phyloP scores from a whole-genome alignment of 2,888 invertebrate genomes.

The Euplexia lucipara region DNA sequence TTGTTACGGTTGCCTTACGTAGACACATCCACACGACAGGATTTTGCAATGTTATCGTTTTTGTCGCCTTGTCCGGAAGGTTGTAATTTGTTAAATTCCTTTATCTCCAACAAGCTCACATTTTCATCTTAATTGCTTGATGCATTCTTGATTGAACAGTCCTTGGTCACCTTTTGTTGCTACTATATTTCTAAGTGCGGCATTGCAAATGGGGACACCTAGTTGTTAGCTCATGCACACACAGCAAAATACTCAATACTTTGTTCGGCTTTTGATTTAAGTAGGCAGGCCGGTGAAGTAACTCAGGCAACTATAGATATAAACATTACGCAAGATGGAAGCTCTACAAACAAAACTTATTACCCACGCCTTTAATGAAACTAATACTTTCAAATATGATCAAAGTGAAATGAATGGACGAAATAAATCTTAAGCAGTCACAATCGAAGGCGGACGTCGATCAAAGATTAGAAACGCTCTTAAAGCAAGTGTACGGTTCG shows the following conservation, averaged over 20 bases:
- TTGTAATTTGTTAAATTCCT: conserved; percentile 74
- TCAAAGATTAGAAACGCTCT: conserved; percentile 76
- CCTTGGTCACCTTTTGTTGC: conserved; percentile 71
- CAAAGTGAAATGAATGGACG: conserved; percentile 69
- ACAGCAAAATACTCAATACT: conserved; percentile 43
- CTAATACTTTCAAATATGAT: conserved; percentile 75
- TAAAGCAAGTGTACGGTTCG: conserved; percentile 65
- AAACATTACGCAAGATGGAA: conserved; percentile 67
- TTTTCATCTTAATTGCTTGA: conserved; percentile 74
- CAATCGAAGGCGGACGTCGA: conserved; percentile 67
- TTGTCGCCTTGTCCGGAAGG: conserved; percentile 74
- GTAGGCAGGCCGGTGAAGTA: conserved; percentile 53
- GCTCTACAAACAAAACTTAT: conserved; percentile 69
- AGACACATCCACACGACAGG: conserved; percentile 74
- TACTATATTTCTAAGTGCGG: conserved; percentile 52
- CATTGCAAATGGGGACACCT: conserved; percentile 50
- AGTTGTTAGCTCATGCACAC: conserved; percentile 31
- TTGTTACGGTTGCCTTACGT: conserved; percentile 79
- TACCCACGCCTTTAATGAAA: conserved; percentile 71
- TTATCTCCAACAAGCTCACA: conserved; percentile 69
- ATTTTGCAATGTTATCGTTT: conserved; percentile 75
- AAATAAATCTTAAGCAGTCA: conserved; percentile 72
- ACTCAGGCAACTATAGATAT: conserved; percentile 58
- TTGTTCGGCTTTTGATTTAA: conserved; percentile 47
- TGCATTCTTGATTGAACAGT: conserved; percentile 79